Conservation (phyloP, 2,888 invertebrate species). For the Priocnemis perturbator region DNA sequence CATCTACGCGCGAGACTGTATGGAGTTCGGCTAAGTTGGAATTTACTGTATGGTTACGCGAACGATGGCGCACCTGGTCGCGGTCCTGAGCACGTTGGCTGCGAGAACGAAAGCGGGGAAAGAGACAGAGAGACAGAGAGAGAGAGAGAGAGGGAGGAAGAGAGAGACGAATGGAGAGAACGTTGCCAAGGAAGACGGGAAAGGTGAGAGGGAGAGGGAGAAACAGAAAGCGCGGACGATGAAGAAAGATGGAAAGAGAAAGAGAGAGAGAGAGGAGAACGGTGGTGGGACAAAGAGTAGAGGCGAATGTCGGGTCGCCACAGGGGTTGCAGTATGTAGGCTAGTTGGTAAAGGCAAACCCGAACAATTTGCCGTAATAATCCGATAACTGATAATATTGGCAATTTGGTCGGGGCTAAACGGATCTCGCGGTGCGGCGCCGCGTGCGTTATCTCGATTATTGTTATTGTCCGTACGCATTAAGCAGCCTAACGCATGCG, state of each 20-base stretch:
- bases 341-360: constrained; percentile 61
- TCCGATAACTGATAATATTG: constrained; percentile 71
- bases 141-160: constrained; percentile 30
- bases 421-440: constrained; percentile 56
- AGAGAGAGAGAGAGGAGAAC: constrained; percentile 6
- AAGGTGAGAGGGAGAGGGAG: too few species aligned
- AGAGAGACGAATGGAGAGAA: background rate
- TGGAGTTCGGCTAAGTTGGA: constrained; percentile 63
- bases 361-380: constrained; percentile 71
- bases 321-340: constrained; percentile 47
- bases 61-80: constrained; percentile 64
- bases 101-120: too few species aligned
- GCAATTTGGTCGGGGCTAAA: constrained; percentile 62
- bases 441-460: constrained; percentile 57
- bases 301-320: constrained; percentile 33
- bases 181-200: too few species aligned
- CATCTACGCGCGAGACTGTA: constrained; percentile 33
- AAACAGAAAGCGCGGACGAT: too few species aligned
- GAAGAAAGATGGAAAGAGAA: constrained; percentile 10
- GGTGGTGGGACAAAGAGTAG: constrained; percentile 22
- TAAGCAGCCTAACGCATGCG: constrained; percentile 26
- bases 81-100: constrained; percentile 32
- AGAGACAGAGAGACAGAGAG: too few species aligned
- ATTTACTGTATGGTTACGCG: constrained; percentile 67
- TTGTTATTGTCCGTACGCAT: constrained; percentile 51